phyloP scores from a whole-genome alignment of 2,888 invertebrate species.

The Dascillus cervinus region DNA sequence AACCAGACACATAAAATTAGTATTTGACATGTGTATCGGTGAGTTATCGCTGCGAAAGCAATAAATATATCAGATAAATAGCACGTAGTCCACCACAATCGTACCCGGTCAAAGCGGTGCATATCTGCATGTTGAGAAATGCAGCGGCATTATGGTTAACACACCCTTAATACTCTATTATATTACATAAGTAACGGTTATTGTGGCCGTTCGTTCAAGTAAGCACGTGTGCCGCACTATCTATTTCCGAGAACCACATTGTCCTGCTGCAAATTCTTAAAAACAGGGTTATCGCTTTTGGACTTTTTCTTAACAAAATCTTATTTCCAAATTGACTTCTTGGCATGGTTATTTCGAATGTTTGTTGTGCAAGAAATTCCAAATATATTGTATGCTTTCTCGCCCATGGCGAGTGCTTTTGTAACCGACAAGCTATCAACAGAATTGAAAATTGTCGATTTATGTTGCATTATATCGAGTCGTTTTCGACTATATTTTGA shows the following conservation, averaged over 20 bases:
- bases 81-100: constrained; percentile 2
- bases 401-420: constrained; percentile 31
- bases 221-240: too few species aligned
- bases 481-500: constrained; percentile 13
- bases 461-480: constrained; percentile 28
- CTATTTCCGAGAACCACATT: too few species aligned
- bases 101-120: constrained; percentile 1
- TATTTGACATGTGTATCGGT: neutral
- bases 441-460: constrained; percentile 36
- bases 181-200: too few species aligned
- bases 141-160: constrained; percentile 2
- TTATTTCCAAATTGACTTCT: too few species aligned
- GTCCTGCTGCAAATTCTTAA: too few species aligned
- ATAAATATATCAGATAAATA: constrained; percentile 6
- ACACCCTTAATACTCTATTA: neutral
- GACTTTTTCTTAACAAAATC: too few species aligned
- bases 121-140: constrained; percentile 2
- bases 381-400: too few species aligned
- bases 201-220: too few species aligned
- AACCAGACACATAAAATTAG: neutral
- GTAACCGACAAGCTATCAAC: constrained; percentile 29
- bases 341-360: too few species aligned
- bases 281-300: too few species aligned
- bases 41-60: constrained; percentile 3
- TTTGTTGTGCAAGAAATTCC: too few species aligned